A percentile compares a stretch with the other conserved stretches of the same genome.
Conservation (phyloP, 2,113 vertebrate species). For the Hyaena hyaena region DNA sequence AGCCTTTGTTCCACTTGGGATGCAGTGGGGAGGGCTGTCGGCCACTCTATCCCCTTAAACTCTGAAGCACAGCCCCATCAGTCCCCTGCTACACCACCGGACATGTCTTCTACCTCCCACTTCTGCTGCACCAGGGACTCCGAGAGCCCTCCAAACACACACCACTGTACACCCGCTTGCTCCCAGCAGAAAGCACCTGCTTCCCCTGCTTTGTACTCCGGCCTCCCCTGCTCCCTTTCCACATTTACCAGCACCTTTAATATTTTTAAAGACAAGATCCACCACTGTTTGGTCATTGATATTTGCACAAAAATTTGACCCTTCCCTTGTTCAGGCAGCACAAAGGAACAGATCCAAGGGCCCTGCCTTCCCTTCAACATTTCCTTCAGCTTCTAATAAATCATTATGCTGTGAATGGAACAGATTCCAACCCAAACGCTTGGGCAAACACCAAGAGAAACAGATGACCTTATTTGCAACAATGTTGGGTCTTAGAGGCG, state of each 20-base stretch:
- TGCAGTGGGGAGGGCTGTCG: neutral
- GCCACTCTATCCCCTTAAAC: neutral
- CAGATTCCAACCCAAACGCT: constrained; percentile 71
- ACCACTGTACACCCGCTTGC: no score
- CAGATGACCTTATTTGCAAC: constrained; percentile 77
- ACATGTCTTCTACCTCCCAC: no score
- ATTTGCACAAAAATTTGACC: neutral
- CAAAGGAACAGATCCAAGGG: constrained; percentile 75
- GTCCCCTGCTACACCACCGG: no score
- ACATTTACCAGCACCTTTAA: neutral
- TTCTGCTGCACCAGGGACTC: neutral
- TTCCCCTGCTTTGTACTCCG: neutral
- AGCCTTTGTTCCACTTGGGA: neutral
- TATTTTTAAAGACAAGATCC: neutral
- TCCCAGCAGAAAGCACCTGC: neutral
- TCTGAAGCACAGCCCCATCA: neutral
- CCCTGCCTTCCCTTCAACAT: constrained; percentile 56
- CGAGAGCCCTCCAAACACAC: no score
- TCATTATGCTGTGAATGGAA: constrained; percentile 72
- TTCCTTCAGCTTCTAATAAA: constrained; percentile 72
- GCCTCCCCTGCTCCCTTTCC: neutral
- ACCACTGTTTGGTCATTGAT: constrained; percentile 51
- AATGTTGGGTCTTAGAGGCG: constrained; percentile 49
- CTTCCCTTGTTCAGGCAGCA: constrained; percentile 27
- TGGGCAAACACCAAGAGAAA: constrained; percentile 80